phyloP scores from a whole-genome alignment of 2,797 vertebrate genomes.

The Tolypeutes matacus region DNA sequence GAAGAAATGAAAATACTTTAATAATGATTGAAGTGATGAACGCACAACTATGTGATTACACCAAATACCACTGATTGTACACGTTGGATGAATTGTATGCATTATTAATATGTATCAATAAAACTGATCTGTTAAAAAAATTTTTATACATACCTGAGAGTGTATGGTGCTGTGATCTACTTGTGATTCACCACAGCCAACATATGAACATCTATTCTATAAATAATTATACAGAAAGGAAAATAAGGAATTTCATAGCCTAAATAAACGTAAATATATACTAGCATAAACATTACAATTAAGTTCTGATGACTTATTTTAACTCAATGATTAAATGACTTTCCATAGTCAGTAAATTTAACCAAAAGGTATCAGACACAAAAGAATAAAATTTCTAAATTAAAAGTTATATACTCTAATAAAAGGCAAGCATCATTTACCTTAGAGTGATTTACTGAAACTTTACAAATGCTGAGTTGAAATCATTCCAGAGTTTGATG shows the following conservation, averaged over 20 bases:
- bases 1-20: too few species aligned
- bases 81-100: too few species aligned
- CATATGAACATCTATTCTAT: slow-evolving; percentile 96
- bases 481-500: background rate
- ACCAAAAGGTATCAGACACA: slow-evolving; percentile 33
- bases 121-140: background rate
- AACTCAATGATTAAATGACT: slow-evolving; percentile 51
- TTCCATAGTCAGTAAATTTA: slow-evolving; percentile 55
- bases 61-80: too few species aligned
- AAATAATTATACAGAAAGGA: slow-evolving; percentile 71
- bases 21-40: too few species aligned
- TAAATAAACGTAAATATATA: background rate
- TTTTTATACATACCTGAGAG: slow-evolving; percentile 93
- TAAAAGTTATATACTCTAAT: slow-evolving; percentile 42
- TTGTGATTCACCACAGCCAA: slow-evolving; percentile 98
- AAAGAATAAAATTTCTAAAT: slow-evolving; percentile 55
- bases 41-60: too few species aligned
- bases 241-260: slow-evolving; percentile 36
- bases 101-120: too few species aligned
- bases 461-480: slow-evolving; percentile 34
- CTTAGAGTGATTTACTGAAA: slow-evolving; percentile 34
- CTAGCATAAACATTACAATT: background rate
- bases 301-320: slow-evolving; percentile 37
- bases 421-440: slow-evolving; percentile 50
- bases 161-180: slow-evolving; percentile 98